Base-by-base conservation (phyloP, 2,113 vertebrate species). In the Numida meleagris region DNA sequence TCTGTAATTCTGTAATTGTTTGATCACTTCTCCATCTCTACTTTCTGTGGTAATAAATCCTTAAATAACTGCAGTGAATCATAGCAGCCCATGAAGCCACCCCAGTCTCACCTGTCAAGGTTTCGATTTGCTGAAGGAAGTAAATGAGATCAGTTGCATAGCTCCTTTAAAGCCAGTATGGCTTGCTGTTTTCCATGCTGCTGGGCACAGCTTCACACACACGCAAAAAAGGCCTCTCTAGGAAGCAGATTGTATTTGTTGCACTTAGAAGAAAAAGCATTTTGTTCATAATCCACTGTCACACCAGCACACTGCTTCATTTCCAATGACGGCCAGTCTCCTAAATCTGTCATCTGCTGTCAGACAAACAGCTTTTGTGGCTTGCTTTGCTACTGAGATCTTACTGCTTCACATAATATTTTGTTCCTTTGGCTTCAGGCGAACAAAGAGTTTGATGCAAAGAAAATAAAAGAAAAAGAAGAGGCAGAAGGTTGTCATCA, bases 291-390 rank as follows among this genome's bases (percentile, higher is more conserved):
- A 85, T 82, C 62, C 34, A 62, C 70, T 87, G 86, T 81, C 79
- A 75, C 55, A 66, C 57, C 68, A 93, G 25, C 50, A 84, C 57
- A 73, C 63, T 79, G 70, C 91, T 94, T 89, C 4, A 2, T 87
- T 96, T 81, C 51, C 81, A 75, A 65, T 77, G 76, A 81, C 0
- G 12, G 72, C 55, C 89, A 78, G 42, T 46, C 74, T 93, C 86
- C 55, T 87, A 77, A 80, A 72, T 85, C 70, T 86, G 71, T 91
- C 90, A 90, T 92, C 77, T 90, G 73, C 73, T 86, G 66, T 92
- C 86, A 95, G 48, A 95, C 66, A 75, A 94, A 94, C 61, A 85
- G 66, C 77, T 86, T 90, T 78, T 82, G 45, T 68, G 81, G 70
- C 80, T 87, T 57, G 14, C 74, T 58, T 85, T 73, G 50, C 61